Evolutionary conservation across 2,888 invertebrate species (phyloP), one percentile per base, ranked within the genome.

Genomic region (Sesamia inferens): DNA sequence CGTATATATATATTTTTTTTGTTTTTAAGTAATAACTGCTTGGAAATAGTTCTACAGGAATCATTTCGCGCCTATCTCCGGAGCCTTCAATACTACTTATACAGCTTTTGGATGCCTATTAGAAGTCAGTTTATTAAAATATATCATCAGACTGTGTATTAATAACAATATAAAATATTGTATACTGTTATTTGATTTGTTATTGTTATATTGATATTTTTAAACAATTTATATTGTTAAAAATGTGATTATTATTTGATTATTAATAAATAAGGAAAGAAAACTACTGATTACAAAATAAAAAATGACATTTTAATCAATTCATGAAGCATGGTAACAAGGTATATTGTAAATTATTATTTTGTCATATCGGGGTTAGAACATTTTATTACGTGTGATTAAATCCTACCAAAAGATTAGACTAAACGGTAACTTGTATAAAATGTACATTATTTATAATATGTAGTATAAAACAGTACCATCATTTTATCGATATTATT

Each of bases 301-400:
- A 95, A 94, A 96, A 96, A 96, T 95, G 93, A 95, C 95, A 93
- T 95, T 95, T 95, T 95, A 94, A 93, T 95, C 93, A 95, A 94
- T 95, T 96, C 91, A 93, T 94, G 93, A 96, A 96, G 96, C 95
- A 93, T 94, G 96, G 95, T 96, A 96, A 96, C 96, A 96, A 95
- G 94, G 93, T 95, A 95, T 94, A 94, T 94, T 92, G 92, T 94
- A 94, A 93, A 93, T 93, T 94, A 93, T 94, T 93, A 93, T 90
- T 94, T 93, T 93, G 91, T 93, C 92, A 91, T 93, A 83, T 93
- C 88, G 90, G 92, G 92, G 93, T 95, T 94, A 94, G 93, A 95
- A 95, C 93, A 94, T 92, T 94, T 93, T 92, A 92, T 92, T 94
- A 94, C 90, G 93, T 85, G 90, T 93, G 92, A 93, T 93, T 94